A percentile compares a stretch with the other conserved stretches of the same genome.
Conservation (phyloP, 2,113 vertebrate genomes). For the Hydrochoerus hydrochaeris region DNA sequence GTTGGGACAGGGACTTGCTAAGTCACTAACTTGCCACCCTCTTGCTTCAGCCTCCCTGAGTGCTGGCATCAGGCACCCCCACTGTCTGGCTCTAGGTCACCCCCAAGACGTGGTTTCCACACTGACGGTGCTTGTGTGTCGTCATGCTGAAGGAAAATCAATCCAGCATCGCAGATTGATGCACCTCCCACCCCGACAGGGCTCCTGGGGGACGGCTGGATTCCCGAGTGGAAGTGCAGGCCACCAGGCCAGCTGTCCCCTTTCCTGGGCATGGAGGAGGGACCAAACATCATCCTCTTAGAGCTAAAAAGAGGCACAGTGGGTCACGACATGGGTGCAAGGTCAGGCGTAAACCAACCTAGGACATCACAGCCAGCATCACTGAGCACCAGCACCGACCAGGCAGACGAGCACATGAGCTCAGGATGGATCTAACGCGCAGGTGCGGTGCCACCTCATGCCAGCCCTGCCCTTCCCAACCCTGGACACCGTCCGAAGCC, state of each 20-base stretch:
- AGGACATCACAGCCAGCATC: neutral
- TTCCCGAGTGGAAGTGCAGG: neutral
- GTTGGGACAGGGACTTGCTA: neutral
- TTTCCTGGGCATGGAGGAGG: neutral
- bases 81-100: neutral
- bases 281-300: neutral
- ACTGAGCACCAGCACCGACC: neutral
- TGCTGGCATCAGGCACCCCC: neutral
- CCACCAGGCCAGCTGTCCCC: neutral
- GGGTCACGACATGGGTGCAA: neutral
- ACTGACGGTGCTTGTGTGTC: neutral
- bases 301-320: neutral
- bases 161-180: neutral
- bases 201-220: neutral
- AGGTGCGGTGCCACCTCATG: neutral
- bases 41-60: neutral
- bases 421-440: neutral
- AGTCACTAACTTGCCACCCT: neutral
- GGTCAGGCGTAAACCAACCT: neutral
- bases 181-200: neutral
- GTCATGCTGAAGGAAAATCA: neutral
- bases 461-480: constrained; percentile 5
- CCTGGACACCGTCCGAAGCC: neutral
- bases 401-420: neutral
- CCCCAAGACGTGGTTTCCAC: neutral